Evolutionary conservation across 2,797 vertebrate species (phyloP).

Genomic region (Eidolon dupreanum): DNA sequence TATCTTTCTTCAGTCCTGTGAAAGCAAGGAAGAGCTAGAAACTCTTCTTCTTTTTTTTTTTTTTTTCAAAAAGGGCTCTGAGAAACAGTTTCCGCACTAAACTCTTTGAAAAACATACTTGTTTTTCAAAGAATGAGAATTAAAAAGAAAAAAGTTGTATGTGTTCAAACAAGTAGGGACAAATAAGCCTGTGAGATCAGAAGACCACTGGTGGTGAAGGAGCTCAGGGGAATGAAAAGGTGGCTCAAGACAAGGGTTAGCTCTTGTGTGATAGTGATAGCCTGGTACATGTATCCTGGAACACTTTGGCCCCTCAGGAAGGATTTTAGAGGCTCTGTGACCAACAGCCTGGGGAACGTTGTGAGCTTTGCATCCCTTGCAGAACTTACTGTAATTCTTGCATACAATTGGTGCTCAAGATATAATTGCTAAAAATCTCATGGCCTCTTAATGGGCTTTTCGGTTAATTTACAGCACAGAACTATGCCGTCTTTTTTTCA

Average conservation of each 20-base stretch:
- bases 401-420: not conserved
- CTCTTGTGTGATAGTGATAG: not conserved
- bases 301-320: not conserved
- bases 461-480: not conserved
- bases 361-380: not conserved
- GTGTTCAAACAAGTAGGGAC: slow-evolving; percentile 23
- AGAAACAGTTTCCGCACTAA: not conserved
- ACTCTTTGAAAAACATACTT: not conserved
- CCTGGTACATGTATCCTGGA: not conserved
- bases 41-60: not conserved
- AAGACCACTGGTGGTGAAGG: not conserved
- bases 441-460: not conserved
- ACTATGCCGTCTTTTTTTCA: slow-evolving; percentile 22
- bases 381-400: not conserved
- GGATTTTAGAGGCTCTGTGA: not conserved
- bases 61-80: not conserved
- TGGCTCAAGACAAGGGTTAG: not conserved
- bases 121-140: slow-evolving; percentile 2
- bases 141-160: not conserved
- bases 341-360: not conserved
- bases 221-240: not conserved
- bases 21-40: not conserved
- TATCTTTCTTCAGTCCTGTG: not conserved
- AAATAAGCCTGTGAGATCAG: not conserved
- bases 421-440: not conserved